Evolutionary conservation across 2,888 invertebrate genomes (phyloP).

Genomic region (Sisyra terminalis): DNA sequence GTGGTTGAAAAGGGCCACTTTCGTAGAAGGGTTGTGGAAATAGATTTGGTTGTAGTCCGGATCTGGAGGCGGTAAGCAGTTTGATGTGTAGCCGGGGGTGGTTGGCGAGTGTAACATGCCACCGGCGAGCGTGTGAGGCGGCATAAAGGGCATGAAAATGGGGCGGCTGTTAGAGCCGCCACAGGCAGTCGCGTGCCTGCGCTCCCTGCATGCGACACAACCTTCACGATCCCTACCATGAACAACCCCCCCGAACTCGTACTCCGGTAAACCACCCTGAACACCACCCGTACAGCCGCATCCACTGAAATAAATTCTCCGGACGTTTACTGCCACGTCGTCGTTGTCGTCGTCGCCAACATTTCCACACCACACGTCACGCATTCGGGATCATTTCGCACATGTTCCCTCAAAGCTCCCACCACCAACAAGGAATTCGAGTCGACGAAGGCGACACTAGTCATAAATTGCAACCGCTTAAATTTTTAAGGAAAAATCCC

Average conservation of each 20-base stretch:
- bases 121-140: not conserved
- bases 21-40: too few species aligned
- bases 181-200: constrained; percentile 5
- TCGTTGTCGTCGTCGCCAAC: not conserved
- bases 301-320: not conserved
- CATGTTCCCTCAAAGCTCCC: not conserved
- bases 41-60: not conserved
- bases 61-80: not conserved
- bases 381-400: not conserved
- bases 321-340: too few species aligned
- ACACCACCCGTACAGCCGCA: not conserved
- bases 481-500: not conserved
- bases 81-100: not conserved
- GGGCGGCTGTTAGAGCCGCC: not conserved
- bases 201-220: constrained; percentile 1
- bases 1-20: too few species aligned
- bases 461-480: too few species aligned
- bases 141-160: not conserved
- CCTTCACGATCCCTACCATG: not conserved
- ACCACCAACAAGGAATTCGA: too few species aligned
- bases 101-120: constrained; percentile 3
- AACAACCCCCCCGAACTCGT: not conserved
- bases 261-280: not conserved
- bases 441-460: too few species aligned
- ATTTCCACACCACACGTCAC: not conserved